Evolutionary conservation across 2,888 invertebrate species (phyloP), one percentile per base, ranked within the genome.

Genomic region (Andrena dorsata): DNA sequence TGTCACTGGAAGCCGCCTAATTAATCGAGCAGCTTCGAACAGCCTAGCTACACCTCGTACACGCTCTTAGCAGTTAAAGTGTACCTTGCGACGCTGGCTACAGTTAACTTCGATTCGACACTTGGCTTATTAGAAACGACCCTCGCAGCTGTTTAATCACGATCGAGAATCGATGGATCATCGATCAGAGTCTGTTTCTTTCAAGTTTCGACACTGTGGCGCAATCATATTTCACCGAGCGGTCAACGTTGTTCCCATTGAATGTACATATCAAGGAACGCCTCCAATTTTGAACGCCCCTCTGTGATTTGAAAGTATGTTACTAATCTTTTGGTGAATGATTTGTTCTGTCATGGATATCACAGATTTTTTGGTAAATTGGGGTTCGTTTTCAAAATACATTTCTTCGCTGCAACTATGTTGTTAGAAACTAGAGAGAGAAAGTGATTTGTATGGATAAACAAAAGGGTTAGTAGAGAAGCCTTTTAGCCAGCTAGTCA

Each of bases 1-100:
- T 80, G 82, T 82, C 77, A 58, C 79, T 74, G 65, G 77, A 74
- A 78, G 76, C 66, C 66, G 80, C 82, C 82, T 82, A 86, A 87
- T 87, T 86, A 87, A 89, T 88, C 88, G 86, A 89, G 89, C 86
- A 80, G 84, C 87, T 85, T 88, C 88, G 87, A 90, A 90, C 88
- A 89, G 89, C 90, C 89, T 90, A 87, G 90, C 92, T 91, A 91
- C 91, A 90, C 81, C 87, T 89, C 87, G 91, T 90, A 90, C 90
- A 91, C 91, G 90, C 91, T 91, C 89, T 89, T 90, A 88, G 81
- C 82, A 85, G 76, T 84, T 86, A 90, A 90, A 85, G 83, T 56
- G 56, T 76, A 86, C 84, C 78, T 86, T 84, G 80, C 66, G 26
- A 64, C 76, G 68, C 71, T 80, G 76, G 65, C 73, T 83, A 86